Evolutionary conservation across 2,888 invertebrate genomes (phyloP).

Genomic region (Machimus atricapillus): DNA sequence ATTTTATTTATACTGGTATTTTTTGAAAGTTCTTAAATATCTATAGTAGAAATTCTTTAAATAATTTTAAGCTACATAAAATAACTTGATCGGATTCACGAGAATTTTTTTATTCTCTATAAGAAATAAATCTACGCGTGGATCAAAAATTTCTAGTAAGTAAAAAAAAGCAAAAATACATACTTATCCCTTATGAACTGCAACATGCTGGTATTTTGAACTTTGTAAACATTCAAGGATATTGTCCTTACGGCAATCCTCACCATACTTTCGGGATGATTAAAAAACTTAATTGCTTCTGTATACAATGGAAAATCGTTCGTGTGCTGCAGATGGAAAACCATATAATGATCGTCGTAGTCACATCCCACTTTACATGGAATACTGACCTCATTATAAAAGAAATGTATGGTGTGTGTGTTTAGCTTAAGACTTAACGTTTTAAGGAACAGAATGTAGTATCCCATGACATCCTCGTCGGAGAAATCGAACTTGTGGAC

Average conservation of each 20-base stretch:
- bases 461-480: constrained; percentile 99
- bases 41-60: too few relatives aligned
- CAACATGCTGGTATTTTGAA: constrained; percentile 94
- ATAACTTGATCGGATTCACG: too few relatives aligned
- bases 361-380: background rate
- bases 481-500: constrained; percentile 99
- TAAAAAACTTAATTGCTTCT: constrained; percentile 99
- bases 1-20: too few relatives aligned
- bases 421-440: constrained; percentile 97
- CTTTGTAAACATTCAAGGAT: constrained; percentile 95
- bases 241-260: constrained; percentile 97
- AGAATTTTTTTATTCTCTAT: background rate
- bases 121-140: background rate
- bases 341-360: background rate
- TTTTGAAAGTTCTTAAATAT: too few relatives aligned
- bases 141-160: background rate
- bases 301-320: constrained; percentile 99
- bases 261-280: constrained; percentile 99
- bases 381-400: constrained; percentile 84
- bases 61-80: too few relatives aligned
- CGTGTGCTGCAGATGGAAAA: constrained; percentile 71
- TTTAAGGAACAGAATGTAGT: constrained; percentile 99
- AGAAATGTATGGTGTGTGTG: constrained; percentile 98
- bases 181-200: constrained; percentile 89
- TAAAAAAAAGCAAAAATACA: constrained; percentile 43